Conservation (phyloP, 2,113 vertebrate genomes). For the Merops nubicus region DNA sequence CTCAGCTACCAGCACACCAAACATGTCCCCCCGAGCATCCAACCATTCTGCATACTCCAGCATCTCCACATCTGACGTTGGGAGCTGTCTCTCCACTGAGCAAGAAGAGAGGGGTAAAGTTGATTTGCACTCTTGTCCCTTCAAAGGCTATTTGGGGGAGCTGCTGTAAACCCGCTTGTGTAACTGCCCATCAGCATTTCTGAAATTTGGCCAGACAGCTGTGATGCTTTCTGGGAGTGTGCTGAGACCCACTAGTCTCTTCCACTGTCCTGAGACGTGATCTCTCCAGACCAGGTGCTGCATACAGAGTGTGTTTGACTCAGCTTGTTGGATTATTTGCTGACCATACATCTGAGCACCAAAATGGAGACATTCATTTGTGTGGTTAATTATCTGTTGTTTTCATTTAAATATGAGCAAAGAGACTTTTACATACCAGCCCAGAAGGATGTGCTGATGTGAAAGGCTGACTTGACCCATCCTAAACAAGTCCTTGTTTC, state of each 20-base stretch:
- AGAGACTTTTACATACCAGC: not conserved
- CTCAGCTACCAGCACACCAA: slow-evolving; percentile 91
- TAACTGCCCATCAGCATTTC: not conserved
- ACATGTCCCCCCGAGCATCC: slow-evolving; percentile 88
- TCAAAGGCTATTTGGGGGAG: no score
- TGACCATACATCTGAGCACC: no score
- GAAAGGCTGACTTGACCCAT: not conserved
- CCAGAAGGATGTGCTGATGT: not conserved
- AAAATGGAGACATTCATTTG: not conserved
- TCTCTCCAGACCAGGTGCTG: not conserved
- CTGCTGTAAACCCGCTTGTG: not conserved
- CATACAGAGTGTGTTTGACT: not conserved
- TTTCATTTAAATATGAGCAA: not conserved
- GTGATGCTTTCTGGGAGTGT: not conserved
- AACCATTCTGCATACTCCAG: slow-evolving; percentile 87
- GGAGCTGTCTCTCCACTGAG: slow-evolving; percentile 80
- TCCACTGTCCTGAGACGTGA: not conserved
- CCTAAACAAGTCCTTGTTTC: not conserved
- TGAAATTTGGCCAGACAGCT: not conserved
- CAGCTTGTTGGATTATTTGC: no score
- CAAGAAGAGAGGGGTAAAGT: slow-evolving; percentile 87
- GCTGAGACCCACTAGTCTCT: not conserved
- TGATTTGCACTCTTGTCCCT: no score
- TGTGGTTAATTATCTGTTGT: not conserved
- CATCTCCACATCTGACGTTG: slow-evolving; percentile 82